Evolutionary conservation across 2,113 vertebrate genomes (phyloP).

Genomic region (Kryptolebias marmoratus): DNA sequence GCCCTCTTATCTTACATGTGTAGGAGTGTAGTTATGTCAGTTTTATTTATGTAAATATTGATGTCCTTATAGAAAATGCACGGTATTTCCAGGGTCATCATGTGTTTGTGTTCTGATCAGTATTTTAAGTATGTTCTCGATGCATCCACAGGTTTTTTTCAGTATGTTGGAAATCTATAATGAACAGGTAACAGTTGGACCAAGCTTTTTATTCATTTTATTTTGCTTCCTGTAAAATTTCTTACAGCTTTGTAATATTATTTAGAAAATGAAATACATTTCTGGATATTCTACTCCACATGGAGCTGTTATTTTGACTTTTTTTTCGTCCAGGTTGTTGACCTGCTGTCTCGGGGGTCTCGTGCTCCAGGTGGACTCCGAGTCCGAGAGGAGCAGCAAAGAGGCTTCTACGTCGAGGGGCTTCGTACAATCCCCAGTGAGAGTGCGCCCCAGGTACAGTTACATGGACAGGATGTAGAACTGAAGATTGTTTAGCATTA

Average conservation of each 20-base stretch:
- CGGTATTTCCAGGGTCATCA: neutral
- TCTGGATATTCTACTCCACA: no score
- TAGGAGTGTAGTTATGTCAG: neutral
- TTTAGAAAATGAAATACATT: no score
- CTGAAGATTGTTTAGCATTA: no score
- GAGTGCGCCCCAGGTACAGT: constrained; percentile 81
- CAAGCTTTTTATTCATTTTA: no score
- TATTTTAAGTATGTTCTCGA: neutral
- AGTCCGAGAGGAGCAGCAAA: constrained; percentile 86
- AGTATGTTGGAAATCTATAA: constrained; percentile 93
- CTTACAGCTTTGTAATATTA: no score
- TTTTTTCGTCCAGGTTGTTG: constrained; percentile 81
- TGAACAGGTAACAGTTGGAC: constrained; percentile 82
- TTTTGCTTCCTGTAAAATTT: no score
- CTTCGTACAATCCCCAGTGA: constrained; percentile 86
- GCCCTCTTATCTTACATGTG: neutral
- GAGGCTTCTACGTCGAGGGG: constrained; percentile 90
- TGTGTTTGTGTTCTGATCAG: no score
- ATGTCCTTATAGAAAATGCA: neutral
- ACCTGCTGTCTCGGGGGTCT: constrained; percentile 83
- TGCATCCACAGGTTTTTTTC: constrained; percentile 82
- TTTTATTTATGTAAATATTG: neutral
- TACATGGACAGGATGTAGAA: neutral
- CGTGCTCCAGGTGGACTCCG: constrained; percentile 81
- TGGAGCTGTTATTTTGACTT: neutral